These are phyloP conservation scores for Sarcophaga bullata DNA, from an alignment of 1,140 invertebrate genomes.

Conservation along the genomic window DNA sequence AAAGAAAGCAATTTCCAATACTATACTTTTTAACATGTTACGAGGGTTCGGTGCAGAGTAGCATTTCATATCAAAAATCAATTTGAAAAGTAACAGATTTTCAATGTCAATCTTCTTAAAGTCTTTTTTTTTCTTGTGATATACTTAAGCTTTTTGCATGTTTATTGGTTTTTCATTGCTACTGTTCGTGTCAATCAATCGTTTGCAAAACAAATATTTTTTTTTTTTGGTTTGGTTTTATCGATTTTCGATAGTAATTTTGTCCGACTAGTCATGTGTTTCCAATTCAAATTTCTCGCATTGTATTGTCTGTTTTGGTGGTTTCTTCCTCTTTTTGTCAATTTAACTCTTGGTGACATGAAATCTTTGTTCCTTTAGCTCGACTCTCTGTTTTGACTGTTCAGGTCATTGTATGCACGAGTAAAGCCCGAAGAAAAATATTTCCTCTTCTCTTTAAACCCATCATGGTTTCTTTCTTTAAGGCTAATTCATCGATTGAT, in stretches of 20 bases:
- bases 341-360: no score
- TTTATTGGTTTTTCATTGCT: conserved; percentile 12
- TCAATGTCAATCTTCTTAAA: conserved; percentile 26
- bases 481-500: conserved; percentile 26
- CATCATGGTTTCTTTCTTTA: no score
- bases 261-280: no score
- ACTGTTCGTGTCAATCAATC: conserved; percentile 38
- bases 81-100: conserved; percentile 33
- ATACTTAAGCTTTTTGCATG: neutral
- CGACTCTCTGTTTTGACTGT: no score
- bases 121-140: neutral
- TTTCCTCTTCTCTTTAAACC: no score
- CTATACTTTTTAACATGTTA: conserved; percentile 15
- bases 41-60: no score
- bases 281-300: no score
- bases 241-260: neutral
- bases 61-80: conserved; percentile 14
- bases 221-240: neutral
- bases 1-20: neutral
- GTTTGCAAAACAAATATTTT: neutral
- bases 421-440: no score
- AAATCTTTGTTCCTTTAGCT: no score
- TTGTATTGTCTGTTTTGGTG: no score
- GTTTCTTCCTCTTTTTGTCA: no score
- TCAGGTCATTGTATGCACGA: no score